Conservation (phyloP, 2,113 vertebrate genomes). For the Heloderma charlesbogerti region DNA sequence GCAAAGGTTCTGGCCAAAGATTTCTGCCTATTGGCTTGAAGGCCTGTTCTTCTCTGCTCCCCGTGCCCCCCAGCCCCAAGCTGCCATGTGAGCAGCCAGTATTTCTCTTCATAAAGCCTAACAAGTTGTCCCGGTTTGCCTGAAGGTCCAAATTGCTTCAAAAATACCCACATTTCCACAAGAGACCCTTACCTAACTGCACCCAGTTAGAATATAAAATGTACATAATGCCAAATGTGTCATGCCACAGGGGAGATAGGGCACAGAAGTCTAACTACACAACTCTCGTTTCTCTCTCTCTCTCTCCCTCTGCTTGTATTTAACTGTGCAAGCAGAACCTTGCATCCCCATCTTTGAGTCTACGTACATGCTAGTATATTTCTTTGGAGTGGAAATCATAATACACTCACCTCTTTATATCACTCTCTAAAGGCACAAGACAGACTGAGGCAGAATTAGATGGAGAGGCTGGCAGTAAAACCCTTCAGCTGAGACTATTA, state of each 20-base stretch:
- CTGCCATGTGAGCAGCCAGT: not conserved
- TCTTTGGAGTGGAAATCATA: accelerated
- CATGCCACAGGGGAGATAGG: accelerated
- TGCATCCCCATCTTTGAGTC: conserved; percentile 43
- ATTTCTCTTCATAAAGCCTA: not conserved
- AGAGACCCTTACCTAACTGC: not conserved
- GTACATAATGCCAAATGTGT: not conserved
- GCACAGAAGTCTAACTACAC: conserved; percentile 6
- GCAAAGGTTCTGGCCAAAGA: not conserved
- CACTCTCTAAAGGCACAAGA: conserved; percentile 24
- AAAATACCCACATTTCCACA: not conserved
- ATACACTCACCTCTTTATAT: not conserved
- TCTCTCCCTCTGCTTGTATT: not conserved
- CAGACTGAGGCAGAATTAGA: conserved; percentile 1
- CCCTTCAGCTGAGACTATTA: conserved; percentile 22
- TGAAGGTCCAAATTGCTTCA: not conserved
- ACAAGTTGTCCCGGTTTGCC: not conserved
- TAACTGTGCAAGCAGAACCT: conserved; percentile 55
- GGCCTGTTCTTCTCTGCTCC: not conserved
- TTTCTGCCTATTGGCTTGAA: not conserved
- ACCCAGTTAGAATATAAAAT: not conserved
- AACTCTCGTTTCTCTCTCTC: not conserved
- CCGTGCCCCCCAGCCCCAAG: not conserved
- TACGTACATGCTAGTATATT: not conserved
- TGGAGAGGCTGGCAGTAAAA: conserved; percentile 55